phyloP scores from a whole-genome alignment of 2,113 vertebrate genomes.

The Engraulis encrasicolus region DNA sequence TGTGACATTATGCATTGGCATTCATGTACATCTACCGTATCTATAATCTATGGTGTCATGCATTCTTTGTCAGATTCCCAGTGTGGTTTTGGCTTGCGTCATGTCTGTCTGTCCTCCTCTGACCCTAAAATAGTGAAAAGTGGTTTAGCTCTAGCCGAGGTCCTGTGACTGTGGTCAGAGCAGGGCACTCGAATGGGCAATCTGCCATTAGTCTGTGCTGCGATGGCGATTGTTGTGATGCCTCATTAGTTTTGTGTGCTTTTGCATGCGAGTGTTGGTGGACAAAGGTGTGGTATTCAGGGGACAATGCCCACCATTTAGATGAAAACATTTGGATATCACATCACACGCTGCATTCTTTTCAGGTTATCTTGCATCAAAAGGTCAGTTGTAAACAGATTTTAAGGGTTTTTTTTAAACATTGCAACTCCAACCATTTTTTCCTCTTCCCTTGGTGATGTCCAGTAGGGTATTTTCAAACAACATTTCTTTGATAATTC shows the following conservation, averaged over 20 bases:
- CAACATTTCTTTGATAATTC: too few species aligned
- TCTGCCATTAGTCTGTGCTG: constrained; percentile 8
- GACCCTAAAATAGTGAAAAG: constrained; percentile 19
- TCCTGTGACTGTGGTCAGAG: constrained; percentile 5
- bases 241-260: neutral
- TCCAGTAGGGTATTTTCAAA: neutral
- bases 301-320: neutral
- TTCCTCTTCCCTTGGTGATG: neutral
- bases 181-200: neutral
- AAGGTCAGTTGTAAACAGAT: neutral
- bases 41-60: neutral
- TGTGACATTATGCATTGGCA: too few species aligned
- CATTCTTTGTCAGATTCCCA: neutral
- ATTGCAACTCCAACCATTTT: neutral
- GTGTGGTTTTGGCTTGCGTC: neutral
- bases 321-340: neutral
- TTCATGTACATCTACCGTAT: neutral
- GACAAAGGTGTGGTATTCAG: neutral
- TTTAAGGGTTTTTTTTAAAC: neutral
- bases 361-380: neutral
- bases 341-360: neutral
- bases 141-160: constrained; percentile 2
- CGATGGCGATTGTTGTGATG: too few species aligned
- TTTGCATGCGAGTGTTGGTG: neutral
- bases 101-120: neutral